phyloP scores from a whole-genome alignment of 2,888 invertebrate genomes.

The Drosophila vallismaia region DNA sequence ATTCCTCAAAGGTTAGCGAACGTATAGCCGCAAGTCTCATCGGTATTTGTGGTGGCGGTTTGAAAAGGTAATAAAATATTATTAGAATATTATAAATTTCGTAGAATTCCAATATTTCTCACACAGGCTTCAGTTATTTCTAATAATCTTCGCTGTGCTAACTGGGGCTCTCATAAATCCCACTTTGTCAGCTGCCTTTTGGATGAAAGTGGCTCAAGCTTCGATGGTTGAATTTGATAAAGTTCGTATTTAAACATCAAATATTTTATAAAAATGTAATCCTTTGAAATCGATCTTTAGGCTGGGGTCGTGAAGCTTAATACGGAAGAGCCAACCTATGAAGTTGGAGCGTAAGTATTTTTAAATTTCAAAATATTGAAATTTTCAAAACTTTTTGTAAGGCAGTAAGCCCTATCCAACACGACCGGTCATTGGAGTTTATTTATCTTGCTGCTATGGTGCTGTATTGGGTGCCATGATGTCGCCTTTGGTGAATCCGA shows the following conservation, averaged over 20 bases:
- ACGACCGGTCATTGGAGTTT: constrained; percentile 56
- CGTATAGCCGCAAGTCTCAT: constrained; percentile 31
- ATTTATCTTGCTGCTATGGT: constrained; percentile 47
- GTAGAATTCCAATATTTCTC: background rate
- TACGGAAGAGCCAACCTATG: constrained; percentile 53
- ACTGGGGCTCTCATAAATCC: constrained; percentile 11
- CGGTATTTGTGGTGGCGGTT: constrained; percentile 24
- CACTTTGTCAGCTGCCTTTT: constrained; percentile 45
- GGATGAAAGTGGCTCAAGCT: constrained; percentile 61
- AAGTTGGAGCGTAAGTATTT: constrained; percentile 52
- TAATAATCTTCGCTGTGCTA: constrained; percentile 13
- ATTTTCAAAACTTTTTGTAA: too few species aligned
- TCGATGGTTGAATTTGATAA: constrained; percentile 33
- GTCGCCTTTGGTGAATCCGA: constrained; percentile 59
- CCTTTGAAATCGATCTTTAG: constrained; percentile 20
- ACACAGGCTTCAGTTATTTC: constrained; percentile 46
- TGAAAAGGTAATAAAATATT: constrained; percentile 39
- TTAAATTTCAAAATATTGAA: too few species aligned
- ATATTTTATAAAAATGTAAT: too few species aligned
- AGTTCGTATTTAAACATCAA: constrained; percentile 26
- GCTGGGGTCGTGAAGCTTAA: constrained; percentile 27
- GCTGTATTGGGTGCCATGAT: constrained; percentile 44
- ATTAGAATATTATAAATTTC: too few species aligned
- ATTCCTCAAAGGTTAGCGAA: constrained; percentile 50
- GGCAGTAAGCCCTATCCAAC: constrained; percentile 56